These are phyloP conservation scores for Eurois occulta DNA, from an alignment of 2,888 invertebrate species.

Conservation along the genomic window DNA sequence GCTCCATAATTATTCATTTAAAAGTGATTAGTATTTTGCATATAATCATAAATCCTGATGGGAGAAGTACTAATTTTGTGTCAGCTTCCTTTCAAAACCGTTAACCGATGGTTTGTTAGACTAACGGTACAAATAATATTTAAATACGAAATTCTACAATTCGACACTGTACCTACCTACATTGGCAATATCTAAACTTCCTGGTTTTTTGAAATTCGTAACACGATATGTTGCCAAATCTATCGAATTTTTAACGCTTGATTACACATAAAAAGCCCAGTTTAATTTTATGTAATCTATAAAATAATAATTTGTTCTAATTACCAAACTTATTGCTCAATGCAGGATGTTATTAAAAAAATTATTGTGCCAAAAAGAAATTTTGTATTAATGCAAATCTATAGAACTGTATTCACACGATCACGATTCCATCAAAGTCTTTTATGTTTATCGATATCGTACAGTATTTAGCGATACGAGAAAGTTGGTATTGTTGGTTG, in stretches of 20 bases:
- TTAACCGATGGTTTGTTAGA: slow-evolving; percentile 16
- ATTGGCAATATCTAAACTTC: slow-evolving; percentile 10
- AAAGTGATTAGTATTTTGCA: slow-evolving; percentile 3
- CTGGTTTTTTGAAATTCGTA: slow-evolving; percentile 9
- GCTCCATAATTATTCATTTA: not conserved
- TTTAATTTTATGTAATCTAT: slow-evolving; percentile 10
- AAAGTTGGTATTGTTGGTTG: slow-evolving; percentile 34
- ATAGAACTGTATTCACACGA: not conserved
- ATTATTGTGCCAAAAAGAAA: slow-evolving; percentile 6
- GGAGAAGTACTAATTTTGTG: not conserved
- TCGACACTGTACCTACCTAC: not conserved
- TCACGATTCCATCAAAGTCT: slow-evolving; percentile 10
- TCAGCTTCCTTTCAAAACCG: slow-evolving; percentile 25
- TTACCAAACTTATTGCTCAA: slow-evolving; percentile 9
- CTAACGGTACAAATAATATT: slow-evolving; percentile 24
- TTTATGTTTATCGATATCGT: slow-evolving; percentile 34
- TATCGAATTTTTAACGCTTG: not conserved
- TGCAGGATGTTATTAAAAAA: slow-evolving; percentile 21
- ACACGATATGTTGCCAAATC: slow-evolving; percentile 1
- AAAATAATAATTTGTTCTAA: not conserved
- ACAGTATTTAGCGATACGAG: slow-evolving; percentile 15
- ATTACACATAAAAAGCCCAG: slow-evolving; percentile 2
- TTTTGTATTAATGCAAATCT: slow-evolving; percentile 19
- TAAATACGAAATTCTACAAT: slow-evolving; percentile 21
- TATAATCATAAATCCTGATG: slow-evolving; percentile 8